These are phyloP conservation scores for Naso thynnoides DNA, from an alignment of 2,797 vertebrate genomes.

Conservation along the genomic window DNA sequence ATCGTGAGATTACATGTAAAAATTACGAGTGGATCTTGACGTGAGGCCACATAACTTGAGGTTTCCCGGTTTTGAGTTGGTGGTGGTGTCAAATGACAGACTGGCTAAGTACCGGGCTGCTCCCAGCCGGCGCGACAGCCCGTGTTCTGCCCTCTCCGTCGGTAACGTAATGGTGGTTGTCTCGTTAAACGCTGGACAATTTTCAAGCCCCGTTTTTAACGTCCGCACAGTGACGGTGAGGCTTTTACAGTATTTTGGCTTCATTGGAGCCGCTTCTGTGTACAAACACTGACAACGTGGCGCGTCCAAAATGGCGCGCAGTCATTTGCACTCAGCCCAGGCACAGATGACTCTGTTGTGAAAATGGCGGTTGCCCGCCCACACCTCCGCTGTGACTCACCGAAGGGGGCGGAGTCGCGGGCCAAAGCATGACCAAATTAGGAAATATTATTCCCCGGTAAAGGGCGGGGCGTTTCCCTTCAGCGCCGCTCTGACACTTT, in stretches of 20 bases:
- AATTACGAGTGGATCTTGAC: too few species aligned
- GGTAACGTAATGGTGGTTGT: fast-evolving
- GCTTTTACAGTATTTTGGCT: fast-evolving
- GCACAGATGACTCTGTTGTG: constrained; percentile 69
- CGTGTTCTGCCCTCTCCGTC: not conserved
- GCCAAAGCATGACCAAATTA: constrained; percentile 81
- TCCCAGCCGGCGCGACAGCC: not conserved
- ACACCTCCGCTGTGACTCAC: constrained; percentile 33
- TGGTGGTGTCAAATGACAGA: constrained; percentile 27
- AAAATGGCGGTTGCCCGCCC: constrained; percentile 78
- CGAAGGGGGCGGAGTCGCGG: constrained; percentile 49
- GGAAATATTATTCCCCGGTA: constrained; percentile 65
- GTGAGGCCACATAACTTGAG: too few species aligned
- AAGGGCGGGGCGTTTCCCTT: constrained; percentile 50
- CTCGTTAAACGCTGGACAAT: fast-evolving
- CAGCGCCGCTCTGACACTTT: not conserved
- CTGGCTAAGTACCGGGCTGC: not conserved
- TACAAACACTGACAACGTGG: constrained; percentile 82
- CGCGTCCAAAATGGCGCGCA: constrained; percentile 86
- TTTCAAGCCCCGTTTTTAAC: fast-evolving
- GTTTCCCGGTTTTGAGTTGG: not conserved
- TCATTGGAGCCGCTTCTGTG: constrained; percentile 16
- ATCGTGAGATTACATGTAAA: fast-evolving
- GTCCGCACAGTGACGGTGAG: fast-evolving
- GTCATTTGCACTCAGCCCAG: not conserved